Evolutionary conservation across 35 echinoderm and acorn worm genomes (phyloP).

Genomic region (Eucidaris tribuloides): DNA sequence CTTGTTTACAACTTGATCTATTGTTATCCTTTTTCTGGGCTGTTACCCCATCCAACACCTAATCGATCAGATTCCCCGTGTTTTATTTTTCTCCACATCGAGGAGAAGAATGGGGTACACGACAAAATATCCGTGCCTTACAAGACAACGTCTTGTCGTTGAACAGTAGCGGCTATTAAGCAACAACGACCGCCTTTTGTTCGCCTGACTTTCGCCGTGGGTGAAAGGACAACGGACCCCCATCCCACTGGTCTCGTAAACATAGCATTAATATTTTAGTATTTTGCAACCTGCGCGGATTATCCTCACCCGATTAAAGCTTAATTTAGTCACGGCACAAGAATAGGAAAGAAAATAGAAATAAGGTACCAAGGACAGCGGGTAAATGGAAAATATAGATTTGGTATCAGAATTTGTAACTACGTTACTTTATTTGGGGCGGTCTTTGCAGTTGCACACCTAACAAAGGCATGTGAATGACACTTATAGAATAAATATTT

Average conservation of each 20-base stretch:
- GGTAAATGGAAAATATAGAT: too few species aligned
- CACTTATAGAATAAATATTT: too few species aligned
- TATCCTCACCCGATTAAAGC: constrained; percentile 18
- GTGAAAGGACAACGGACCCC: not conserved
- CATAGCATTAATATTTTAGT: constrained; percentile 35
- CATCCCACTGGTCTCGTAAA: not conserved
- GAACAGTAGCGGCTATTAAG: constrained; percentile 13
- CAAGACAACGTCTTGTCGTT: constrained; percentile 18
- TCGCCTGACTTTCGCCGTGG: not conserved
- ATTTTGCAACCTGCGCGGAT: constrained; percentile 20
- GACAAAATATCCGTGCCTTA: not conserved
- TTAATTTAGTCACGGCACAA: constrained; percentile 28
- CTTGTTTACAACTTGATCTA: constrained; percentile 28
- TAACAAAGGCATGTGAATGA: too few species aligned
- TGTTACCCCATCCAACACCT: constrained; percentile 30
- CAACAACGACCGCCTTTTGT: constrained; percentile 5
- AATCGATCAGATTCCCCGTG: not conserved
- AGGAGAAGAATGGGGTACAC: not conserved
- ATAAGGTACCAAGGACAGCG: not conserved
- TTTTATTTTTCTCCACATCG: not conserved
- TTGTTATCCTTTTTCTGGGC: constrained; percentile 32
- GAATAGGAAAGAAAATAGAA: constrained; percentile 6
- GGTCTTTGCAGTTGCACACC: too few species aligned
- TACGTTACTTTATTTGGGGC: too few species aligned
- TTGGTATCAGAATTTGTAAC: too few species aligned